Conservation (phyloP, 2,797 vertebrate genomes). For the Orientallactaga sibirica region DNA sequence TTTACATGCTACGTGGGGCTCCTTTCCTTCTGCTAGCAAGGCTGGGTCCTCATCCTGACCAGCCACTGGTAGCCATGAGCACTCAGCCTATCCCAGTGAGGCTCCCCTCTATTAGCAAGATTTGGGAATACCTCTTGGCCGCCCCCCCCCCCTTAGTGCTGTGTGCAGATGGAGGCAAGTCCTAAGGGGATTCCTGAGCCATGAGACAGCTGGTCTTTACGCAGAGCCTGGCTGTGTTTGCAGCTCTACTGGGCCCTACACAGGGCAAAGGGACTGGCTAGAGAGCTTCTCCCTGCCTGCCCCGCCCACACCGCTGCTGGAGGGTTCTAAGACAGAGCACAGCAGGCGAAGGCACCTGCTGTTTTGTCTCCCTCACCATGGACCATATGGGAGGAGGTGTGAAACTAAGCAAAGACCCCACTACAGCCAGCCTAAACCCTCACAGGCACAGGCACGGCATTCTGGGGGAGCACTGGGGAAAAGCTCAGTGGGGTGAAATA, state of each 20-base stretch:
- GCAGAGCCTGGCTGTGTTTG: neutral
- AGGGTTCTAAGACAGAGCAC: neutral
- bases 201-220: neutral
- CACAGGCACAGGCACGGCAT: neutral
- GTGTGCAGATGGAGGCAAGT: neutral
- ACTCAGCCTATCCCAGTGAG: neutral
- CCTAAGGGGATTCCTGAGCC: neutral
- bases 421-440: neutral
- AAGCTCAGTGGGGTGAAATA: neutral
- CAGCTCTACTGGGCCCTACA: neutral
- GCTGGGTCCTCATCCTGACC: too few relatives aligned
- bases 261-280: neutral
- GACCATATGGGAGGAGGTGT: neutral
- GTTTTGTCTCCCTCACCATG: neutral
- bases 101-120: neutral
- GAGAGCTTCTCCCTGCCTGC: neutral
- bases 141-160: neutral
- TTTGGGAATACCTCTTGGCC: neutral
- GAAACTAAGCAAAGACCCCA: neutral
- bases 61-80: neutral
- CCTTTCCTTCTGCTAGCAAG: neutral
- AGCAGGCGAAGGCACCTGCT: neutral
- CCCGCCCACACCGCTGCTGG: too few relatives aligned
- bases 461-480: neutral
- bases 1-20: neutral